Evolutionary conservation across 2,113 vertebrate species (phyloP).

Genomic region (Chlamydotis undulata): DNA sequence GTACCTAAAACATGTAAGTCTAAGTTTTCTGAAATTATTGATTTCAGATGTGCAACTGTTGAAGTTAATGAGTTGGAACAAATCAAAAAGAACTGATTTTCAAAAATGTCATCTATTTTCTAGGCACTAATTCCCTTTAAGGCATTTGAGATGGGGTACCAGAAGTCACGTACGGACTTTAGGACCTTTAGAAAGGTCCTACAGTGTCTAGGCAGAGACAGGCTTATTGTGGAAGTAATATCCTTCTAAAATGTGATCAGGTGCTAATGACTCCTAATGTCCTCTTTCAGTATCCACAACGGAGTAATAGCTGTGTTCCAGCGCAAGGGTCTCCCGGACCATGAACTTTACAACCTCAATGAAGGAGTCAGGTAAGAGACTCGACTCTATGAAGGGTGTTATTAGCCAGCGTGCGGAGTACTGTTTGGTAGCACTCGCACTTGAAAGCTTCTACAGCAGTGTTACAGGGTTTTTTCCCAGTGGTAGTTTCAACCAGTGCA

Average conservation of each 20-base stretch:
- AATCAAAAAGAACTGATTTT: not conserved
- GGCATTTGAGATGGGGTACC: not conserved
- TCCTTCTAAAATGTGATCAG: not conserved
- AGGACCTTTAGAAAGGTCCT: not conserved
- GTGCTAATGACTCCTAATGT: not conserved
- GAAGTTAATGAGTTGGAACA: not conserved
- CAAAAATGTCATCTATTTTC: not conserved
- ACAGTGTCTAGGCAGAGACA: not conserved
- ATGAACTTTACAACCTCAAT: conserved; percentile 94
- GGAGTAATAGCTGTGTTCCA: conserved; percentile 95
- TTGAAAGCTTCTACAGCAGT: not conserved
- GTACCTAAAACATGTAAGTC: not conserved
- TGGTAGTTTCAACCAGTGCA: not conserved
- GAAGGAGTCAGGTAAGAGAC: conserved; percentile 93
- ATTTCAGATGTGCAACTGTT: not conserved
- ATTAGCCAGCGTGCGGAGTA: not conserved
- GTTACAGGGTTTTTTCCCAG: not conserved
- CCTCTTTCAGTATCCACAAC: conserved; percentile 88
- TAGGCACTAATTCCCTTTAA: not conserved
- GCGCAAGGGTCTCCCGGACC: conserved; percentile 90
- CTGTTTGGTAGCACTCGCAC: accelerated
- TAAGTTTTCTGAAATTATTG: not conserved
- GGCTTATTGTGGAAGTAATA: not conserved
- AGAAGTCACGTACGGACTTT: not conserved
- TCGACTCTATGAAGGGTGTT: not conserved